These are phyloP conservation scores for Neosalanx taihuensis DNA, from an alignment of 2,797 vertebrate species.

Conservation along the genomic window DNA sequence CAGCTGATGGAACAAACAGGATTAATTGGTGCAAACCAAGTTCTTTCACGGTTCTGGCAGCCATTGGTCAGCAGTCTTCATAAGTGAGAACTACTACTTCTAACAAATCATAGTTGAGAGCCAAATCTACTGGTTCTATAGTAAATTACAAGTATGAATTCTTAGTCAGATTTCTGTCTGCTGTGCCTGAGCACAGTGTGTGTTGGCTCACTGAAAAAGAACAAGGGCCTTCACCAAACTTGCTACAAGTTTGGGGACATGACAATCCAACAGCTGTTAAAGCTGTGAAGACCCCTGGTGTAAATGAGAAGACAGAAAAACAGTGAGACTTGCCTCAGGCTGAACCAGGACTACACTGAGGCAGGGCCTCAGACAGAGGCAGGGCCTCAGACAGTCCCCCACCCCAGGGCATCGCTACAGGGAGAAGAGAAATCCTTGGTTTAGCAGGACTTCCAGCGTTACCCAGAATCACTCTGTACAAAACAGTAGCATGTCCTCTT, in stretches of 20 bases:
- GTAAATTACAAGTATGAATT: conserved; percentile 13
- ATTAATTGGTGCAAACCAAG: conserved; percentile 67
- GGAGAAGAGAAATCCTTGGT: conserved; percentile 97
- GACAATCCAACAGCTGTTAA: conserved; percentile 89
- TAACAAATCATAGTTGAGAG: conserved; percentile 25
- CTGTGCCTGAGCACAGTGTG: conserved; percentile 28
- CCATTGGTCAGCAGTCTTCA: not conserved
- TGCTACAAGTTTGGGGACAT: conserved; percentile 98
- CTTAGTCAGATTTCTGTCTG: not conserved
- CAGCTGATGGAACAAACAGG: conserved; percentile 88
- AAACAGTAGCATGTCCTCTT: conserved; percentile 9
- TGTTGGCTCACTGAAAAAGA: conserved; percentile 57
- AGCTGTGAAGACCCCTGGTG: conserved; percentile 93
- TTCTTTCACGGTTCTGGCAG: not conserved
- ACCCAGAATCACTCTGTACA: conserved; percentile 64
- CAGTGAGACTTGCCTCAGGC: conserved; percentile 98
- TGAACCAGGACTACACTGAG: conserved; percentile 98
- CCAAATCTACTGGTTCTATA: conserved; percentile 17
- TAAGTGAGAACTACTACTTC: not conserved
- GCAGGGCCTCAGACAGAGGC: conserved; percentile 98
- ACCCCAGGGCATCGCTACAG: conserved; percentile 97
- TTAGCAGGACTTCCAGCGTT: conserved; percentile 88
- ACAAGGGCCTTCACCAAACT: conserved; percentile 97
- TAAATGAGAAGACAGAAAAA: conserved; percentile 90
- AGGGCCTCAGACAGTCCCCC: conserved; percentile 90